A percentile compares a stretch with the other conserved stretches of the same genome.
phyloP scores from a whole-genome alignment of 2,888 invertebrate species.

The Pammene aurita region DNA sequence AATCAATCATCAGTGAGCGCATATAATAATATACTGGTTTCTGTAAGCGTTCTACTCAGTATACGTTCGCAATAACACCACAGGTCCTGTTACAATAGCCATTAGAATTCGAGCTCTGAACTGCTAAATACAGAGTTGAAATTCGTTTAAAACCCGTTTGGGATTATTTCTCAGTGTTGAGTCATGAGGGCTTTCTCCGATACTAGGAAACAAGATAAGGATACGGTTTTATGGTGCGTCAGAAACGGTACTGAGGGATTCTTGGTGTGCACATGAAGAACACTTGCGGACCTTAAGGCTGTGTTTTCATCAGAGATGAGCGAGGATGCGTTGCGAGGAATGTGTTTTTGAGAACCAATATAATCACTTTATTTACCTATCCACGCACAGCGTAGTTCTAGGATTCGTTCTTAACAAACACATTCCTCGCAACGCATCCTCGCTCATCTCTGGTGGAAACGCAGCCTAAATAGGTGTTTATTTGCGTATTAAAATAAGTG shows the following conservation, averaged over 20 bases:
- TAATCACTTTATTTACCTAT: too few species aligned
- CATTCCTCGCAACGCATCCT: too few species aligned
- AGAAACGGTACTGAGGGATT: neutral
- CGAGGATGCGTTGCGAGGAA: too few species aligned
- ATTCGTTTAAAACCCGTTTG: neutral
- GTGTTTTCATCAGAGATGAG: too few species aligned
- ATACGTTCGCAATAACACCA: neutral
- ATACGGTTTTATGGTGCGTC: conserved; percentile 12
- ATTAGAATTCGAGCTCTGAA: neutral
- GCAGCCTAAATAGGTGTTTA: too few species aligned
- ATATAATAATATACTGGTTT: neutral
- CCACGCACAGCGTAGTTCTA: too few species aligned
- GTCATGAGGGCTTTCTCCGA: conserved; percentile 26
- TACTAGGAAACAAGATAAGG: conserved; percentile 23
- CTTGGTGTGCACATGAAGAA: neutral
- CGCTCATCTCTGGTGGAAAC: too few species aligned
- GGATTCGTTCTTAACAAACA: too few species aligned
- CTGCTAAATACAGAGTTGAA: neutral
- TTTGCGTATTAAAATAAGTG: too few species aligned
- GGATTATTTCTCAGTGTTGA: neutral
- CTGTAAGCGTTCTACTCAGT: neutral
- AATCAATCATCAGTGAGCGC: too few species aligned
- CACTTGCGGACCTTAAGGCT: too few species aligned
- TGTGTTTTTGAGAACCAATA: too few species aligned
- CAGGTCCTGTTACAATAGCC: neutral